phyloP scores from a whole-genome alignment of 2,797 vertebrate species.

The Xyrichtys novacula region DNA sequence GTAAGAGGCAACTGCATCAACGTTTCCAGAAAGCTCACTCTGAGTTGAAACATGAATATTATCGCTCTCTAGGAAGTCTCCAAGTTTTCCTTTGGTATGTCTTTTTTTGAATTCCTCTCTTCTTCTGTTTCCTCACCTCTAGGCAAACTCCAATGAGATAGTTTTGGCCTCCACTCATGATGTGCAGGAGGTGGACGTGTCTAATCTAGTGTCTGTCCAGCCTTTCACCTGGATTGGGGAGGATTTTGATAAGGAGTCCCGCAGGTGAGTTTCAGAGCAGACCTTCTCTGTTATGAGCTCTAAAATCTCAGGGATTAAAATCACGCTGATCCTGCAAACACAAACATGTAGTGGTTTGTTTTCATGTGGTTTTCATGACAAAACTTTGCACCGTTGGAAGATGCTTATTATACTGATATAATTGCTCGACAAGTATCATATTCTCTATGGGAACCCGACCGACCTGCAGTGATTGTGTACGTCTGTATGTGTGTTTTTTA shows the following conservation, averaged over 20 bases:
- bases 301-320: not conserved
- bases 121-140: slow-evolving; percentile 30
- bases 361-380: not conserved
- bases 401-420: not conserved
- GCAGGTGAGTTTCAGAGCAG: slow-evolving; percentile 85
- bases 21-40: not conserved
- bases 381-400: not conserved
- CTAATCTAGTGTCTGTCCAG: slow-evolving; percentile 92
- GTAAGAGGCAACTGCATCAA: not conserved
- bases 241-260: slow-evolving; percentile 96
- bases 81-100: not conserved
- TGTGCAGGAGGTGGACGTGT: slow-evolving; percentile 97
- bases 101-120: not conserved
- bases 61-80: not conserved
- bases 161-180: slow-evolving; percentile 98
- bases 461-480: not conserved
- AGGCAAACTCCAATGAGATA: slow-evolving; percentile 97
- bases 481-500: not conserved
- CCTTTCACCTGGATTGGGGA: slow-evolving; percentile 98
- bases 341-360: not conserved
- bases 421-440: too few species aligned
- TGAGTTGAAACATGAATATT: not conserved
- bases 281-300: not conserved
- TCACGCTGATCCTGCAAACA: not conserved
- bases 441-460: not conserved